Evolutionary conservation across 2,888 invertebrate genomes (phyloP).

Genomic region (Noctua janthe): DNA sequence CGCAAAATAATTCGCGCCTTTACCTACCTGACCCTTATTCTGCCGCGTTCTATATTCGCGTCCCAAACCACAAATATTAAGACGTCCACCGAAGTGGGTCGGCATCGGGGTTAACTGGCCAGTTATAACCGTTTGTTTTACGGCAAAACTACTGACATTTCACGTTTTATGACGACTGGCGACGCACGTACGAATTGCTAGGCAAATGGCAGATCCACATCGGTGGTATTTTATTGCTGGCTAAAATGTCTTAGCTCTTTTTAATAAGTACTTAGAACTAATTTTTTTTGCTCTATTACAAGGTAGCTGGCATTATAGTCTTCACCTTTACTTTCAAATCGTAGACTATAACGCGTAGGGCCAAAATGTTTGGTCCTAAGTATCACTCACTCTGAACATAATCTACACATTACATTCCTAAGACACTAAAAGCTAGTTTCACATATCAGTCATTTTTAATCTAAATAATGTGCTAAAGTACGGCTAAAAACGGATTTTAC

Average conservation of each 20-base stretch:
- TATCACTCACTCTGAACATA: not conserved
- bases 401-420: not conserved
- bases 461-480: too few species aligned
- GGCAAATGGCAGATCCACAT: slow-evolving; percentile 33
- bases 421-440: not conserved
- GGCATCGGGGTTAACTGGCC: slow-evolving; percentile 52
- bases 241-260: slow-evolving; percentile 9
- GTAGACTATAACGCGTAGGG: not conserved
- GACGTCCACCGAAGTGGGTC: slow-evolving; percentile 57
- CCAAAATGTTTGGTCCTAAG: not conserved
- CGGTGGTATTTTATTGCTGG: slow-evolving; percentile 22
- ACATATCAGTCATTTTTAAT: not conserved
- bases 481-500: not conserved
- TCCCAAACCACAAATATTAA: slow-evolving; percentile 50
- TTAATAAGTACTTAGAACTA: too few species aligned
- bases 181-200: slow-evolving; percentile 21
- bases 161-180: slow-evolving; percentile 51
- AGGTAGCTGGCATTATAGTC: not conserved
- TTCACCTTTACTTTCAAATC: not conserved
- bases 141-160: slow-evolving; percentile 60
- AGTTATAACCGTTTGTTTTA: slow-evolving; percentile 62
- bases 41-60: slow-evolving; percentile 37
- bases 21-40: slow-evolving; percentile 26
- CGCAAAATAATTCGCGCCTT: not conserved
- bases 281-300: too few species aligned